Evolutionary conservation across 2,113 vertebrate genomes (phyloP).

Genomic region (Psettodes erumei): DNA sequence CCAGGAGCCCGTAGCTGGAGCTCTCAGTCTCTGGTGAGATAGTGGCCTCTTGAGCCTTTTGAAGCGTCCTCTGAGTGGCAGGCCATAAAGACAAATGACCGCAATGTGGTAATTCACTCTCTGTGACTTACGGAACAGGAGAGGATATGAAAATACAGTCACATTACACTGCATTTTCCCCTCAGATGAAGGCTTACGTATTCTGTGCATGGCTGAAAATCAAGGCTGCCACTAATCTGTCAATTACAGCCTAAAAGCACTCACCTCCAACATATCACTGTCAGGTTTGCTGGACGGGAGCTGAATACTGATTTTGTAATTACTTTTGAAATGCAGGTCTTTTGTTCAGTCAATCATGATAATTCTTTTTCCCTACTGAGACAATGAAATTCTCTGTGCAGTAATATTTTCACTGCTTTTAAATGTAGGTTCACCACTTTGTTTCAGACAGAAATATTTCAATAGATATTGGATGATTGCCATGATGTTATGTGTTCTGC

Average conservation of each 20-base stretch:
- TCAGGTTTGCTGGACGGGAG: conserved; percentile 25
- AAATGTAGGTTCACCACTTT: conserved; percentile 1
- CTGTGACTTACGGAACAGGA: conserved; percentile 39
- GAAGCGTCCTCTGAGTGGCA: conserved; percentile 57
- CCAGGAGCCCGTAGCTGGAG: conserved; percentile 48
- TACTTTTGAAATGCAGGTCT: conserved; percentile 33
- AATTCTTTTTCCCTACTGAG: conserved; percentile 2
- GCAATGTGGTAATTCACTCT: conserved; percentile 37
- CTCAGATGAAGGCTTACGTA: conserved; percentile 50
- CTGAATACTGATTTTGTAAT: conserved; percentile 38
- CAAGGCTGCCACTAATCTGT: conserved; percentile 71
- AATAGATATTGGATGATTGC: background rate
- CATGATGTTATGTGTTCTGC: background rate
- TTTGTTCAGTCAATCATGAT: conserved; percentile 16
- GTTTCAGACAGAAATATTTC: background rate
- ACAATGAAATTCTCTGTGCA: conserved; percentile 1
- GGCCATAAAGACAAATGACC: conserved; percentile 65
- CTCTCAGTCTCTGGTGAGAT: conserved; percentile 60
- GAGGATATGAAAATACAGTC: conserved; percentile 25
- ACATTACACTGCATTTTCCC: conserved; percentile 20
- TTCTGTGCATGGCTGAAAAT: conserved; percentile 55
- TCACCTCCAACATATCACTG: conserved; percentile 40
- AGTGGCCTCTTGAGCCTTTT: conserved; percentile 62
- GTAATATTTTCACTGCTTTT: conserved; percentile 8
- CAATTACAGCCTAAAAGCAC: conserved; percentile 66